Evolutionary conservation across 2,888 invertebrate species (phyloP), one percentile per base, ranked within the genome.

Genomic region (Drosophila sordidula): DNA sequence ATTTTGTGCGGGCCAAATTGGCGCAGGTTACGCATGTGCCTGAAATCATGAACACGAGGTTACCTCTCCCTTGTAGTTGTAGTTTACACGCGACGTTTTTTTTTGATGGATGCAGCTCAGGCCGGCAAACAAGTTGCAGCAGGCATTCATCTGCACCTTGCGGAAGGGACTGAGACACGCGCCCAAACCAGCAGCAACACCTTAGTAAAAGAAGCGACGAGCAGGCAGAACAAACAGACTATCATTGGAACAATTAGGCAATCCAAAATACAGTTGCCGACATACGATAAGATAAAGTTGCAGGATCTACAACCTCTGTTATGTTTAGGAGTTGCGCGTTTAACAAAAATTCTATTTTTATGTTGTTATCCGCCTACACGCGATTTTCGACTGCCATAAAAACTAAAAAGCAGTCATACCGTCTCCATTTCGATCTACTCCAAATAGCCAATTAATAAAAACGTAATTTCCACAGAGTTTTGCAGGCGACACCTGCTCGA

Each of bases 401-500:
- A 87, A 56, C 26, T 26, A 14, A 42, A 50, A 50, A 44, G 11
- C 18, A n/a, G 22, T 45, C 38, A 36, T 46, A 25, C 8, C 50
- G 39, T 57, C 50, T 50, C 11, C 38, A 46, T 44, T 71, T 52
- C 46, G 44, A 54, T 51, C 47, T 49, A 39, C 41, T 47, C 22
- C 34, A 52, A 70, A 77, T 68, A 51, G 80, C 82, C 79, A 88
- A 88, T 89, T 88, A 88, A 89, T 89, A 87, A 87, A 87, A 86
- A 70, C 64, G 73, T 70, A 71, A 78, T 87, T 86, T 70, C 59
- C 62, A 65, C 55, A 58, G 69, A 71, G 36, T 78, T 70, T 74
- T 54, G 50, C 70, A 55, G 56, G 65, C 72, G 69, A 70, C 87
- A 84, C 89, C 87, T 87, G 89, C 75, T 55, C 65, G 58, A 45